Conservation (phyloP, 2,797 vertebrate genomes). For the Eidolon dupreanum region DNA sequence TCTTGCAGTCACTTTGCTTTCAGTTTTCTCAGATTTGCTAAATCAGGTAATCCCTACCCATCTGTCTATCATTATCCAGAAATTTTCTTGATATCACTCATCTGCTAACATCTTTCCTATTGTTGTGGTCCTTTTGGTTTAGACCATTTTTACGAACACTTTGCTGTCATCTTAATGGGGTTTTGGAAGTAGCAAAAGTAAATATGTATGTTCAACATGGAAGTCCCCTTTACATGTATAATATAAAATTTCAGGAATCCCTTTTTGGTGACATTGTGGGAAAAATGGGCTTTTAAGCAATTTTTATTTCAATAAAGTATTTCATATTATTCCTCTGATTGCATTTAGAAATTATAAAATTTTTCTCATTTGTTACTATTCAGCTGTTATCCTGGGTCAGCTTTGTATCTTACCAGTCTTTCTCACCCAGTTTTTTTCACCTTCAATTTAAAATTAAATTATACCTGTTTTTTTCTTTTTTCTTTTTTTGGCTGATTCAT, state of each 20-base stretch:
- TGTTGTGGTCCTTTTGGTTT: neutral
- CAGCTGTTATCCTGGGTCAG: neutral
- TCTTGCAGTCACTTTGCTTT: neutral
- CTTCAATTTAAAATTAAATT: neutral
- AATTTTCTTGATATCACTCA: neutral
- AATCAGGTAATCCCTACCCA: neutral
- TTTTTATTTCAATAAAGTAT: neutral
- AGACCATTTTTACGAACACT: neutral
- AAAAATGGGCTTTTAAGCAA: neutral
- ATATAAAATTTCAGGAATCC: neutral
- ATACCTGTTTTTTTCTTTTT: neutral
- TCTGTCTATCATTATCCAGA: neutral
- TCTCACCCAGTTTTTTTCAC: neutral
- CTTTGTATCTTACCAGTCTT: neutral
- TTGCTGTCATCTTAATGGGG: neutral
- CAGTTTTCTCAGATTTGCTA: neutral
- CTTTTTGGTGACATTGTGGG: neutral
- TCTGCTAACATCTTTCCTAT: neutral
- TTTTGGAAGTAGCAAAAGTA: neutral
- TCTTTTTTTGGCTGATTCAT: neutral
- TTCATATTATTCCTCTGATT: neutral
- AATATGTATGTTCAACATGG: neutral
- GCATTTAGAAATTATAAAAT: neutral
- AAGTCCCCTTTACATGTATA: neutral
- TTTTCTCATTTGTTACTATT: slow-evolving; percentile 37